phyloP scores from a whole-genome alignment of 2,113 vertebrate species.

The Piaya cayana region DNA sequence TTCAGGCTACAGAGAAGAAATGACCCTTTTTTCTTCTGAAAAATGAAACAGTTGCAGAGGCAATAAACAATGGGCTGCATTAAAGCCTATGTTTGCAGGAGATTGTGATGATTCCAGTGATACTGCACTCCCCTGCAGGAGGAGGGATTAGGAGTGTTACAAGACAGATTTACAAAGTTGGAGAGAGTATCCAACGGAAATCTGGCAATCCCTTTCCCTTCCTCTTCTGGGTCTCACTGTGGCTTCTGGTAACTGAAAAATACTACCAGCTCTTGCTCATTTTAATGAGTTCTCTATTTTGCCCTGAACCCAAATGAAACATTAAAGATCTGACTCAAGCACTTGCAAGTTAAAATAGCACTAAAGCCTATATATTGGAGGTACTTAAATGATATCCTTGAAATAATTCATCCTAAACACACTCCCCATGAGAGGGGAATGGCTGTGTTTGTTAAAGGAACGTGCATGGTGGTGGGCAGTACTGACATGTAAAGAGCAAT shows the following conservation, averaged over 20 bases:
- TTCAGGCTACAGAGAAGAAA: conserved; percentile 17
- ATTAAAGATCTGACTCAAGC: conserved; percentile 31
- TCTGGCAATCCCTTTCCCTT: conserved; percentile 24
- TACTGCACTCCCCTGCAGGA: not conserved
- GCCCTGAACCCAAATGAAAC: not conserved
- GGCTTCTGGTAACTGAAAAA: conserved; percentile 33
- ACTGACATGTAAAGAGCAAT: not conserved
- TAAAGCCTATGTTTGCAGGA: conserved; percentile 37
- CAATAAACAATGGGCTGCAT: conserved; percentile 35
- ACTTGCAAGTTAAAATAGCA: conserved; percentile 39
- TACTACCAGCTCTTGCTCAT: conserved; percentile 13
- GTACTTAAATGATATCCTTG: not conserved
- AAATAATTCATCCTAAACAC: conserved; percentile 19
- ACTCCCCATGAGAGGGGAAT: not conserved
- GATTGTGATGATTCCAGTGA: not conserved
- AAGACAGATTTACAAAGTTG: conserved; percentile 14
- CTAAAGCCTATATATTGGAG: conserved; percentile 34
- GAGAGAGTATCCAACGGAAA: not conserved
- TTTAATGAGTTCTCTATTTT: not conserved
- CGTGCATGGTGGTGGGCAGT: not conserved
- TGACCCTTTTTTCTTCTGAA: not conserved
- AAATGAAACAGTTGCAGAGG: not conserved
- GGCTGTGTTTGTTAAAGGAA: conserved; percentile 10
- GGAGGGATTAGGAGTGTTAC: not conserved
- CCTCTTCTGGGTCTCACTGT: conserved; percentile 6